Percentiles rank a stretch among this genome's conserved stretches.
Conservation (phyloP, 2,888 invertebrate genomes). For the Marronus borbonicus region DNA sequence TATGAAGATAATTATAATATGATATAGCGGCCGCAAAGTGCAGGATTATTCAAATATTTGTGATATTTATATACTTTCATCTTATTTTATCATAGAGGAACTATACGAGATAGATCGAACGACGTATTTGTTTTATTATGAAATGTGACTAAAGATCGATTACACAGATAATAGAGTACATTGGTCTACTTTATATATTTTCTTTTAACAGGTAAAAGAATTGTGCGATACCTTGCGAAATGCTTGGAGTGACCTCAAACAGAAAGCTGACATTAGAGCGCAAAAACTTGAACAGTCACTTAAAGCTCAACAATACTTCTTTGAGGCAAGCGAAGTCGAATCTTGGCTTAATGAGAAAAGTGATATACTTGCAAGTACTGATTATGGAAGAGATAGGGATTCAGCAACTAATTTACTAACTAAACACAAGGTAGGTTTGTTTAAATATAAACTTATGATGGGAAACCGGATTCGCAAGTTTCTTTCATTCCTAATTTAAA, state of each 20-base stretch:
- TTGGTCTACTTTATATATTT: background rate
- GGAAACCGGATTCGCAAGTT: no score
- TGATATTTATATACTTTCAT: no score
- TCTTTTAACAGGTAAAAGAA: slow-evolving; percentile 76
- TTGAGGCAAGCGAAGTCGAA: slow-evolving; percentile 93
- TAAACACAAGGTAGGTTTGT: slow-evolving; percentile 85
- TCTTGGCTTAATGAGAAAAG: slow-evolving; percentile 93
- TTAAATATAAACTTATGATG: no score
- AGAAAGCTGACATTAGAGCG: slow-evolving; percentile 81
- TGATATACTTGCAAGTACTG: slow-evolving; percentile 85
- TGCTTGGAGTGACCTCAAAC: slow-evolving; percentile 83
- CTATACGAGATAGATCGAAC: no score
- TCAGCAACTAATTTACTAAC: slow-evolving; percentile 94
- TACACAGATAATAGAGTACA: no score
- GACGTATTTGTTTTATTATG: no score
- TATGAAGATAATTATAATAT: no score
- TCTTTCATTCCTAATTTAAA: no score
- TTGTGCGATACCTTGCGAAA: slow-evolving; percentile 82
- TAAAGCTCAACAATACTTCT: slow-evolving; percentile 92
- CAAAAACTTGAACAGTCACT: slow-evolving; percentile 88
- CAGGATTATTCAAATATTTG: no score
- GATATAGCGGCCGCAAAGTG: no score
- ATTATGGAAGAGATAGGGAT: slow-evolving; percentile 92
- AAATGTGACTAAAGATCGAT: no score
- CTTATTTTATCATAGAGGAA: no score